Evolutionary conservation across 2,113 vertebrate genomes (phyloP).

Genomic region (Mastomys natalensis): DNA sequence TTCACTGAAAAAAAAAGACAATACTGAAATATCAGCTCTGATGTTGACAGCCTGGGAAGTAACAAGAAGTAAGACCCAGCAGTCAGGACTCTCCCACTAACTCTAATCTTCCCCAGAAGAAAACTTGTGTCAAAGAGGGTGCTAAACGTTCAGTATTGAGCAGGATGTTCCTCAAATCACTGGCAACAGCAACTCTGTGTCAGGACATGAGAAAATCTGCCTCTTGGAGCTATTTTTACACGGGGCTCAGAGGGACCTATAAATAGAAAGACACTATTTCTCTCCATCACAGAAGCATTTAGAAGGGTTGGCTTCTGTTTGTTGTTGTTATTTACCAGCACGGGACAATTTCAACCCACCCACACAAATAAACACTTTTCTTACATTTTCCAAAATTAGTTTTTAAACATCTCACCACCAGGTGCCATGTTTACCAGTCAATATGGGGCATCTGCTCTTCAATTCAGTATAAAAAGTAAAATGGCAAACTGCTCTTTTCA

Average conservation of each 20-base stretch:
- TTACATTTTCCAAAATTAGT: conserved; percentile 61
- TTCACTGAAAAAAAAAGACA: conserved; percentile 7
- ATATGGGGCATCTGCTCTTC: conserved; percentile 14
- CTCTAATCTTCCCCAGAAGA: background rate
- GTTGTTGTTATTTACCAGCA: conserved; percentile 54
- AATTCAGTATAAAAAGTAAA: conserved; percentile 51
- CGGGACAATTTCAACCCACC: conserved; percentile 57
- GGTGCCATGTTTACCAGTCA: background rate
- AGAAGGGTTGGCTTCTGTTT: conserved; percentile 71
- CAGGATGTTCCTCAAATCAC: conserved; percentile 31
- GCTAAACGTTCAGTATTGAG: conserved; percentile 56
- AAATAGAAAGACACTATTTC: conserved; percentile 78
- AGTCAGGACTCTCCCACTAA: background rate
- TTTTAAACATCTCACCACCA: conserved; percentile 36
- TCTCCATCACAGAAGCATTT: conserved; percentile 62
- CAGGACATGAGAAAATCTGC: conserved; percentile 75
- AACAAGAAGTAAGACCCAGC: background rate
- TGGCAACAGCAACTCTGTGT: conserved; percentile 40
- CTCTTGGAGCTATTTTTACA: conserved; percentile 78
- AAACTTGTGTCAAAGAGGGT: conserved; percentile 44
- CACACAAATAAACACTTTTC: conserved; percentile 49
- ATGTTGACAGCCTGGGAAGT: conserved; percentile 41
- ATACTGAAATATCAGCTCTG: conserved; percentile 48
- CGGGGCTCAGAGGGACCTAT: conserved; percentile 64
- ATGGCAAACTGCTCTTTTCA: background rate